Conservation (phyloP, 1,140 invertebrate genomes). For the Littorina saxatilis region DNA sequence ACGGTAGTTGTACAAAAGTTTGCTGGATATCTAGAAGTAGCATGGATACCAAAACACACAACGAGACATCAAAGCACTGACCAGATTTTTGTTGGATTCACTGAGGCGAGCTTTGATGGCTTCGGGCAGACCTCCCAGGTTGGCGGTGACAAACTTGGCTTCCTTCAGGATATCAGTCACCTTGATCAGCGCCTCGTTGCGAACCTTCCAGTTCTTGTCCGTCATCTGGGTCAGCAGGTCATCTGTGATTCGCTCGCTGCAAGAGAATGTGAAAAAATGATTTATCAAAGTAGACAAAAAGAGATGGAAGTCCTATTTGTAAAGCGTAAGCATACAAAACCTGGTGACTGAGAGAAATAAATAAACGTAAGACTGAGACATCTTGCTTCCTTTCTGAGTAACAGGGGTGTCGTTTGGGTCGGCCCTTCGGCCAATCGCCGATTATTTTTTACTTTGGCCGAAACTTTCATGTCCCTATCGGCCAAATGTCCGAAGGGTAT, state of each 20-base stretch:
- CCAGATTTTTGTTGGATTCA: slow-evolving; percentile 94
- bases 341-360: neutral
- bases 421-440: too few relatives aligned
- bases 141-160: slow-evolving; percentile 87
- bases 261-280: slow-evolving; percentile 27
- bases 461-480: too few relatives aligned
- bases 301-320: neutral
- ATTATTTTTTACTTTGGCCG: too few relatives aligned
- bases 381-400: too few relatives aligned
- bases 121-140: slow-evolving; percentile 88
- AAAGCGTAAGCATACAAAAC: neutral
- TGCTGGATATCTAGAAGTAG: too few relatives aligned
- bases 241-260: slow-evolving; percentile 88
- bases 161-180: slow-evolving; percentile 83
- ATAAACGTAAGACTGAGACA: too few relatives aligned
- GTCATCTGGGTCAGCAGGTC: slow-evolving; percentile 86
- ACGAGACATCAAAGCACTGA: slow-evolving; percentile 60
- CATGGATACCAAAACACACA: too few relatives aligned
- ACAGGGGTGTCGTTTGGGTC: too few relatives aligned
- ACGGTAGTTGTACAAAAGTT: too few relatives aligned
- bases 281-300: slow-evolving; percentile 12
- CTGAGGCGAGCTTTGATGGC: slow-evolving; percentile 85
- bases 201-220: slow-evolving; percentile 97
- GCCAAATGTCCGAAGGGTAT: too few relatives aligned
- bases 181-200: slow-evolving; percentile 89